phyloP scores from a whole-genome alignment of 2,113 vertebrate species.

The Halcyon senegalensis region DNA sequence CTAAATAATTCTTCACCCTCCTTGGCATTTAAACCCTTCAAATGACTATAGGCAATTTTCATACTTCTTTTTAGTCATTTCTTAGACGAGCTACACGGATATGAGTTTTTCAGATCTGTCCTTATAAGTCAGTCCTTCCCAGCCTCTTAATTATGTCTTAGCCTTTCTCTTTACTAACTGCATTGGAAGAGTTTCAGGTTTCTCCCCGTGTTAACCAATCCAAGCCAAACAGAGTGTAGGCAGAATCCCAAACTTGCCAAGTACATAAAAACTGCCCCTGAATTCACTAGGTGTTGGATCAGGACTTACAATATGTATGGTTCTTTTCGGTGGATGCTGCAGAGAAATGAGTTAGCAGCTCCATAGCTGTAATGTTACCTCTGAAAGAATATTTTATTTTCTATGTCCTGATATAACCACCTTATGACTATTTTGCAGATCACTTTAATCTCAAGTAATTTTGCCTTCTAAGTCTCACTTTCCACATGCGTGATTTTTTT shows the following conservation, averaged over 20 bases:
- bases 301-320: neutral
- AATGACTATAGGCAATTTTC: slow-evolving; percentile 4
- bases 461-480: neutral
- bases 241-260: neutral
- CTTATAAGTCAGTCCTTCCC: neutral
- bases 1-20: slow-evolving; percentile 54
- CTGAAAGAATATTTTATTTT: neutral
- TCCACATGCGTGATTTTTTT: no score
- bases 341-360: neutral
- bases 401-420: neutral
- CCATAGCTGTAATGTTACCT: neutral
- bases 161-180: neutral
- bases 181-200: neutral
- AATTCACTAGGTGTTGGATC: neutral
- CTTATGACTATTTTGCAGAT: neutral
- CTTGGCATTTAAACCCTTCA: slow-evolving; percentile 44
- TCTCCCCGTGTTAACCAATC: neutral
- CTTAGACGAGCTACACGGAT: neutral
- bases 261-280: neutral
- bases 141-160: neutral
- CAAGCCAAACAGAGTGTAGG: neutral
- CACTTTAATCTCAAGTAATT: neutral
- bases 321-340: neutral
- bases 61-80: slow-evolving; percentile 6
- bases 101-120: slow-evolving; percentile 1